Base-by-base conservation (phyloP, 2,888 invertebrate species). In the Caenorhabditis becei region DNA sequence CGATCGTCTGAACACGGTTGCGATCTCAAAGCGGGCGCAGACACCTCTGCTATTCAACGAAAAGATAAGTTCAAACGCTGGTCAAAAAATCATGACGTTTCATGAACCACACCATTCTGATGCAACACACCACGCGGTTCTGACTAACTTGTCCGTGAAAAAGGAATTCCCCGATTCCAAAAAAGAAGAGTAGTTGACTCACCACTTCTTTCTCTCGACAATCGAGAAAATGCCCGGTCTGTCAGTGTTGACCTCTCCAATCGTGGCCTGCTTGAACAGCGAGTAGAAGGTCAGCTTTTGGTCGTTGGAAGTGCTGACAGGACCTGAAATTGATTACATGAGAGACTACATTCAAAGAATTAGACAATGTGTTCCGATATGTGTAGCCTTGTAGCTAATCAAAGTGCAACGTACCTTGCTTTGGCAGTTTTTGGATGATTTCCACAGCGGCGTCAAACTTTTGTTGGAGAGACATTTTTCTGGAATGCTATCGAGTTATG, bases 401-500 rank as follows among this genome's bases (percentile, higher is more conserved):
- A 54, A 53, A 35, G 23, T 67, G 5, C 44, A 41, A 67, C 54
- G 10, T 53, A 87, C 89, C 90, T 8, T 86, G 83, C 71, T 90
- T 90, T 51, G 90, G 90, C 58, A 90, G 79, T 77, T 90, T 90
- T 69, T 90, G 90, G n/a, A 90, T 88, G 62, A 90, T 89, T 56
- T 89, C 88, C n/a, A 90, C 90, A 24, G 90, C 90, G 7, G 90
- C 90, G 53, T 90, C 80, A 71, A 90, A 90, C 51, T 86, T 86
- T 59, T 89, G 87, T 71, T 88, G 79, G n/a, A 86, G 79, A 7
- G 83, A 81, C 84, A 84, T 86, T 35, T 41, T 56, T 47, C 41
- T 59, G 54, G 16, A 56, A 61, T 61, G 4, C 5, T 24, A 2
- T 28, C 58, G 24, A 44, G 18, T 16, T 54, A 20, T 11, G 49